Percentiles rank a stretch among this genome's conserved stretches.
Conservation (phyloP, 2,888 invertebrate species). For the Philereme transversata region DNA sequence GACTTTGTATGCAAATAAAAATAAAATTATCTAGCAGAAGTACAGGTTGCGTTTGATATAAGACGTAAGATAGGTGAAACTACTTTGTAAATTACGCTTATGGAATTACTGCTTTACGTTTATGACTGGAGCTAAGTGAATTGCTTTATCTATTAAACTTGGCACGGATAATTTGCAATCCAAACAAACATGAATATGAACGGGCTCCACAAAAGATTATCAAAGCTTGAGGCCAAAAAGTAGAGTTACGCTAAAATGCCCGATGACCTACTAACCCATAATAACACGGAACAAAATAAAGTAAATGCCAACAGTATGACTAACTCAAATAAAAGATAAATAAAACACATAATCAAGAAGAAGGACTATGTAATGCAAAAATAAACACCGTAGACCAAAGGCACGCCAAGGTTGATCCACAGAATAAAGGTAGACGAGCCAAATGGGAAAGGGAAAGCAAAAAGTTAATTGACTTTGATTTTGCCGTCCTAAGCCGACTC, state of each 20-base stretch:
- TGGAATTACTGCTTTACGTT: constrained; percentile 1
- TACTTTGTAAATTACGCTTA: constrained; percentile 20
- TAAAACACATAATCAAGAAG: constrained; percentile 10
- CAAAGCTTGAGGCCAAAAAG: background rate
- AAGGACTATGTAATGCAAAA: constrained; percentile 6
- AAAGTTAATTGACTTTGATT: constrained; percentile 41
- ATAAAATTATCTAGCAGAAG: constrained; percentile 22
- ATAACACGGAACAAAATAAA: constrained; percentile 21
- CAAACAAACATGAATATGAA: background rate
- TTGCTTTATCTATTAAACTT: constrained; percentile 15
- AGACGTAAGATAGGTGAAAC: constrained; percentile 22
- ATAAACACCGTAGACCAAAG: constrained; percentile 23
- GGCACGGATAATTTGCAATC: background rate
- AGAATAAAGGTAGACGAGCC: constrained; percentile 28
- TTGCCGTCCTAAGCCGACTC: constrained; percentile 33
- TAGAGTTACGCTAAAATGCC: constrained; percentile 1
- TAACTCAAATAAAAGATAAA: constrained; percentile 12
- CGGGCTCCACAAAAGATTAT: background rate
- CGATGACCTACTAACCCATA: constrained; percentile 23
- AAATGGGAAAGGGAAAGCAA: constrained; percentile 38
- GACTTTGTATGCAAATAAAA: constrained; percentile 32
- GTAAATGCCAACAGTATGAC: constrained; percentile 12
- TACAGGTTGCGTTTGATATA: constrained; percentile 28
- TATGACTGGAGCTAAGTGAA: constrained; percentile 4
- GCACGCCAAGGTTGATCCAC: constrained; percentile 33